A percentile compares a stretch with the other conserved stretches of the same genome.
phyloP scores from a whole-genome alignment of 2,113 vertebrate species.

The Xiphophorus couchianus region DNA sequence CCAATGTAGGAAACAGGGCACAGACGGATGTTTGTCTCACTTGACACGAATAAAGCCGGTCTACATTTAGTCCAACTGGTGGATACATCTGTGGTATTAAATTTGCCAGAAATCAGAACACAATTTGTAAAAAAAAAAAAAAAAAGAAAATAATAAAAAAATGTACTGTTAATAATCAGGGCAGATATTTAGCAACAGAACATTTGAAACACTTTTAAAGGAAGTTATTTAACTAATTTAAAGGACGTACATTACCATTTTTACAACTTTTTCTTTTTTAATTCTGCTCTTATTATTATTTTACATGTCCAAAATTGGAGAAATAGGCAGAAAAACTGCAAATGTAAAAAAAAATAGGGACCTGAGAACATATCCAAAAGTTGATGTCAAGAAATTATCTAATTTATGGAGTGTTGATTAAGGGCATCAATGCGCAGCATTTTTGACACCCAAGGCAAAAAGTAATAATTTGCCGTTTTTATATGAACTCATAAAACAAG shows the following conservation, averaged over 20 bases:
- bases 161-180: background rate
- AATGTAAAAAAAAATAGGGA: too few relatives aligned
- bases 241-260: background rate
- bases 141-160: background rate
- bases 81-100: background rate
- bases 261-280: background rate
- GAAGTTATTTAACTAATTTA: background rate
- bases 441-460: too few relatives aligned
- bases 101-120: background rate
- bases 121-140: background rate
- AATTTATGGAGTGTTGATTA: too few relatives aligned
- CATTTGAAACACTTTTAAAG: background rate
- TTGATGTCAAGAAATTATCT: too few relatives aligned
- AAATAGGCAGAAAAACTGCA: too few relatives aligned
- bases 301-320: background rate
- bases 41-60: background rate
- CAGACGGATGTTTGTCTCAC: conserved; percentile 7
- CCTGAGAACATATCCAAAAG: too few relatives aligned
- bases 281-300: background rate
- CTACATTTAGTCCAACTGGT: background rate
- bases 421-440: too few relatives aligned
- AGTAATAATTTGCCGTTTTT: background rate
- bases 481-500: background rate
- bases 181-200: background rate
- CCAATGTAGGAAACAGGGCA: background rate